phyloP scores from a whole-genome alignment of 2,888 invertebrate genomes.

The Rhogogaster chlorosoma region DNA sequence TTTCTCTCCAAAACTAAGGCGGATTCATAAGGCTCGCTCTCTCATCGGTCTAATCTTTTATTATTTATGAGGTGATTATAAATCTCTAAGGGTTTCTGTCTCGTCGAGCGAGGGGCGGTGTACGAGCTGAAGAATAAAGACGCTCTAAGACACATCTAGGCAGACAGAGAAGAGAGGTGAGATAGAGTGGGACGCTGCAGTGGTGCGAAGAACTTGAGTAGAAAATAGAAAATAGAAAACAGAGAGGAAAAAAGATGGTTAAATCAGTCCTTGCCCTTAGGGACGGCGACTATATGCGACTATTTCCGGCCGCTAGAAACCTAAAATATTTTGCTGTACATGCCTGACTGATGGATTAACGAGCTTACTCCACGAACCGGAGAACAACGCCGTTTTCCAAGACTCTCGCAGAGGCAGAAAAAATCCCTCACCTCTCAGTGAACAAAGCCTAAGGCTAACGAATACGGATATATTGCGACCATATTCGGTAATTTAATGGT shows the following conservation, averaged over 20 bases:
- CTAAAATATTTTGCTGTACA: constrained; percentile 36
- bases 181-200: background rate
- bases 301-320: constrained; percentile 37
- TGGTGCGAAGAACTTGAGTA: constrained; percentile 20
- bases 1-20: background rate
- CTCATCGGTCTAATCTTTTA: constrained; percentile 47
- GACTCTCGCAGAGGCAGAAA: background rate
- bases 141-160: background rate
- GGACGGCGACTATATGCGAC: constrained; percentile 21
- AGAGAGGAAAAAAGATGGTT: background rate
- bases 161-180: background rate
- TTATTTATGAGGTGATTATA: constrained; percentile 50
- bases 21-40: constrained; percentile 13
- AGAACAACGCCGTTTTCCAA: background rate
- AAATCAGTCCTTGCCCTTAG: constrained; percentile 35
- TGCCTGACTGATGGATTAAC: constrained; percentile 36
- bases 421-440: background rate
- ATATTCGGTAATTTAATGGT: background rate
- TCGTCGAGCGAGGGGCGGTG: constrained; percentile 31
- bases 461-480: background rate
- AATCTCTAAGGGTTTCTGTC: constrained; percentile 48
- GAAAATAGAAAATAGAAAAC: constrained; percentile 44
- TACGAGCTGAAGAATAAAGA: constrained; percentile 6
- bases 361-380: background rate
- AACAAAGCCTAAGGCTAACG: background rate